These are phyloP conservation scores for Spinibarbus caldwelli DNA, from an alignment of 2,797 vertebrate species.

Conservation along the genomic window DNA sequence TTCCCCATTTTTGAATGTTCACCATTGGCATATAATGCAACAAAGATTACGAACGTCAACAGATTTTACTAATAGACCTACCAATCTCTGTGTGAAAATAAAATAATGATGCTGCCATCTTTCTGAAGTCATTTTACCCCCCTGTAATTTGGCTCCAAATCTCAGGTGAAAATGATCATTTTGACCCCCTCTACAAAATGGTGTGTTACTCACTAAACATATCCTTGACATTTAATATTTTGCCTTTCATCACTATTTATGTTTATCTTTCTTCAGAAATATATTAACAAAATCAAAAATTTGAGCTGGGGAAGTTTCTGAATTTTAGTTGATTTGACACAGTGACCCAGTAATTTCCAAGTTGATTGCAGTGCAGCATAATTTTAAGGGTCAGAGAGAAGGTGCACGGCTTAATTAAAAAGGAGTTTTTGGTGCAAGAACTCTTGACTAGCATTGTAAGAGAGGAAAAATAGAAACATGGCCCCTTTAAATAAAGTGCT, in stretches of 20 bases:
- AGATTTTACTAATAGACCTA: not conserved
- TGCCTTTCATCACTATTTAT: not conserved
- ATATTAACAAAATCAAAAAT: not conserved
- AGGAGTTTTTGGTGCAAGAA: not conserved
- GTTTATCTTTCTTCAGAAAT: not conserved
- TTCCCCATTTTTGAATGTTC: no score
- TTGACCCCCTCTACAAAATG: not conserved
- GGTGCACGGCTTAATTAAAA: not conserved
- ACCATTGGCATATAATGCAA: not conserved
- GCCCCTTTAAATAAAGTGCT: not conserved
- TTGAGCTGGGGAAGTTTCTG: not conserved
- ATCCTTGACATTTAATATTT: no score
- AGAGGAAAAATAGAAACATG: not conserved
- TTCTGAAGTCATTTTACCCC: not conserved
- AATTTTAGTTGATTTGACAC: not conserved
- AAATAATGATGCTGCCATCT: not conserved
- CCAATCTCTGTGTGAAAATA: not conserved
- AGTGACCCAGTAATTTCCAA: not conserved
- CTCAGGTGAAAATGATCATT: not conserved
- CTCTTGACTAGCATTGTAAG: not conserved
- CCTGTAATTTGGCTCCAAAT: not conserved
- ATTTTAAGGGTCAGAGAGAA: no score
- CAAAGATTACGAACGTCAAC: no score
- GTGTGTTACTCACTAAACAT: no score
- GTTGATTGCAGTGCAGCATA: not conserved